Conservation (phyloP, 2,113 vertebrate genomes). For the Formicarius rufipectus region DNA sequence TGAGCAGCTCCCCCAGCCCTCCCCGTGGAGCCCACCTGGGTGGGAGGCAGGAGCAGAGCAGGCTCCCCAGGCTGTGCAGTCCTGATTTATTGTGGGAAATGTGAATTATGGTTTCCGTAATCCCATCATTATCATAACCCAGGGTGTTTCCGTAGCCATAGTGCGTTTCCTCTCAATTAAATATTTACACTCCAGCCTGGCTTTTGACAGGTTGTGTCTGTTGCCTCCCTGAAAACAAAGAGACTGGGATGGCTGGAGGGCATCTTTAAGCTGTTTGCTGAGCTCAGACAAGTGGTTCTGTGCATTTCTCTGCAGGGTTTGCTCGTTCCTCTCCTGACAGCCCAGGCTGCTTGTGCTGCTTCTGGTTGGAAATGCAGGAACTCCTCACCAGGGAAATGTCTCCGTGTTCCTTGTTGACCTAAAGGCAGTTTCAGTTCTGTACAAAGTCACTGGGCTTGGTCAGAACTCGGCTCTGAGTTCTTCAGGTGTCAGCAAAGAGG, state of each 20-base stretch:
- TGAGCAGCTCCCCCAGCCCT: rapidly evolving
- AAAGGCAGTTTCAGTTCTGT: neutral
- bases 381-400: neutral
- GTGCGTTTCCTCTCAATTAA: neutral
- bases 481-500: too few species aligned
- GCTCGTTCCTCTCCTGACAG: neutral
- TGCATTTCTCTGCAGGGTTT: neutral
- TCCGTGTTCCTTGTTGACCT: neutral
- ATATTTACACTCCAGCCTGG: neutral
- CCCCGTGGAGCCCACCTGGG: rapidly evolving
- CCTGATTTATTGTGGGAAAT: neutral
- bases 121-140: neutral
- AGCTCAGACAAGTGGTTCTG: neutral
- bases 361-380: neutral
- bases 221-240: neutral
- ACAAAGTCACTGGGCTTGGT: neutral
- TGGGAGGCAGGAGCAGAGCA: neutral
- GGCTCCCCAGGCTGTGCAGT: neutral
- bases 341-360: neutral
- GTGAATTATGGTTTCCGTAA: neutral
- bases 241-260: neutral
- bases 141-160: neutral
- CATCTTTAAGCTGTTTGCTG: neutral
- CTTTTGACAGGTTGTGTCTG: neutral
- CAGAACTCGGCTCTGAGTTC: neutral